Conservation (phyloP, 1,140 invertebrate species). For the Psilanteris sp. region DNA sequence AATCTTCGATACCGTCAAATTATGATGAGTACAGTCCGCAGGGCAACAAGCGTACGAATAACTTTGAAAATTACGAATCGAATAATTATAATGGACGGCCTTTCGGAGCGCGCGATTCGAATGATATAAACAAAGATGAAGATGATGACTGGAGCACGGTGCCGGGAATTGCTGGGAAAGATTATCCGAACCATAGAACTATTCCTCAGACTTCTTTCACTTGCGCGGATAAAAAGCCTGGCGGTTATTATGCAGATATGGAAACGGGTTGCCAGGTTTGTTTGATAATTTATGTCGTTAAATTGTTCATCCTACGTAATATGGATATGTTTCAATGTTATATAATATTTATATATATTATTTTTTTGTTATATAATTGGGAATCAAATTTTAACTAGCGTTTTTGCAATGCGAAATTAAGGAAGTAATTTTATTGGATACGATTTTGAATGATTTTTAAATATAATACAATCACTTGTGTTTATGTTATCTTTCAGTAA, state of each 20-base stretch:
- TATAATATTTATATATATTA: no score
- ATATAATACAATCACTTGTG: no score
- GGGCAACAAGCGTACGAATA: slow-evolving; percentile 13
- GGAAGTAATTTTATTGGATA: no score
- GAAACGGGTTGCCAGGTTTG: slow-evolving; percentile 80
- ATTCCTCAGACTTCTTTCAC: slow-evolving; percentile 82
- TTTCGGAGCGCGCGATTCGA: slow-evolving; percentile 11
- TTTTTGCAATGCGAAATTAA: no score
- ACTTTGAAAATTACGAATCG: slow-evolving; percentile 9
- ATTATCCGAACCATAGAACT: slow-evolving; percentile 79
- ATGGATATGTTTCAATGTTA: no score
- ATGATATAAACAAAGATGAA: slow-evolving; percentile 30
- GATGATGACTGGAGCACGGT: slow-evolving; percentile 71
- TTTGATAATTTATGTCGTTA: slow-evolving; percentile 1
- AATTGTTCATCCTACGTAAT: no score
- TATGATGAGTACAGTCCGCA: slow-evolving; percentile 11
- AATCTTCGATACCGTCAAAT: neutral
- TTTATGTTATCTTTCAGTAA: no score
- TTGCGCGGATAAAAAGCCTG: slow-evolving; percentile 81
- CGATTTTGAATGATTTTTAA: no score
- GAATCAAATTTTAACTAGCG: no score
- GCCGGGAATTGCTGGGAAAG: slow-evolving; percentile 80
- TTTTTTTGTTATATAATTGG: no score
- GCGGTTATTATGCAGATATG: slow-evolving; percentile 83
- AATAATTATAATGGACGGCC: neutral